phyloP scores from a whole-genome alignment of 2,113 vertebrate genomes.

The Sciurus niger region DNA sequence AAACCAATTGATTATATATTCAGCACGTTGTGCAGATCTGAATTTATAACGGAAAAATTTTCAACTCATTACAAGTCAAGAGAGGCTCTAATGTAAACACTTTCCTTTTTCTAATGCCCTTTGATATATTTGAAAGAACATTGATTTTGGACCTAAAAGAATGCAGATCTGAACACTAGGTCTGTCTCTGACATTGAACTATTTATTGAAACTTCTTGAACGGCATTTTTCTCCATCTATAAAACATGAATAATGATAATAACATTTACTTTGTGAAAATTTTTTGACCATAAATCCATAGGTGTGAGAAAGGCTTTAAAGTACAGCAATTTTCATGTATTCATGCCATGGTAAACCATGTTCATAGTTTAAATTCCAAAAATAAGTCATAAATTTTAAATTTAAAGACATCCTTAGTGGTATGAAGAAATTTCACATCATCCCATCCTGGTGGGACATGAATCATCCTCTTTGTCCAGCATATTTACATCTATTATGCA shows the following conservation, averaged over 20 bases:
- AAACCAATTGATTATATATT: background rate
- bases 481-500: background rate
- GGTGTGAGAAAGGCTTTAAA: background rate
- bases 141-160: background rate
- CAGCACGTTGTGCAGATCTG: background rate
- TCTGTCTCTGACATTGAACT: background rate
- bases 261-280: background rate
- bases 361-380: background rate
- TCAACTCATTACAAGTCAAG: background rate
- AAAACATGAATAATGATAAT: background rate
- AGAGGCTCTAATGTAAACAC: background rate
- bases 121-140: background rate
- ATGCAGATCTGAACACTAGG: background rate
- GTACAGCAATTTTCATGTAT: rapidly evolving
- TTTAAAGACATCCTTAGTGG: background rate
- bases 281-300: background rate
- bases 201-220: background rate
- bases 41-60: background rate
- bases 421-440: background rate
- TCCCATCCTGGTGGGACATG: background rate
- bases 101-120: background rate
- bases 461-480: background rate
- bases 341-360: background rate
- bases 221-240: background rate
- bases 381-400: background rate